Base-by-base conservation (phyloP, 2,113 vertebrate genomes). In the Periophthalmodon schlosseri region DNA sequence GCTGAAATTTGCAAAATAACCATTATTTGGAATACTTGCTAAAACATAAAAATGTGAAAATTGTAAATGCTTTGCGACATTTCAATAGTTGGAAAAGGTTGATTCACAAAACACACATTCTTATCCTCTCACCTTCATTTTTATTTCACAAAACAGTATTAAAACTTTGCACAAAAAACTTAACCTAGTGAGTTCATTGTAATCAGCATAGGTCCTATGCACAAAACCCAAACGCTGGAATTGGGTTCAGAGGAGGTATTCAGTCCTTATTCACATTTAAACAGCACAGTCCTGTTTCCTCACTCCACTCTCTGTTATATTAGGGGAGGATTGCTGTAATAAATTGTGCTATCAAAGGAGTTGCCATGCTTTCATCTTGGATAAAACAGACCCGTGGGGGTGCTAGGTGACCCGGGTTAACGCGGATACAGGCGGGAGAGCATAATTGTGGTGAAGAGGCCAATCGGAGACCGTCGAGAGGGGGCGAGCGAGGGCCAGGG, bases 321-420 rank as follows among this genome's bases (percentile, higher is more conserved):
- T 74, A 69, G 73, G 36, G 60, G 46, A 60, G 46, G 36, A 80
- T 75, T 77, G 18, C 1, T 83, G 79, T 72, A 85, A 77, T 87
- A 85, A 81, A 82, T 76, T 84, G 84, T 50, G 28, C 73, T 82
- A 82, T 87, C 82, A 84, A 78, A 86, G 77, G 76, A 78, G 72
- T 68, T 77, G 75, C 67, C 49, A 69, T 56, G 79, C 79, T 84
- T 87, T 89, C 78, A 86, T 82, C 75, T 73, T 64, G 34, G 16
- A 68, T 71, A 28, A 85, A 82, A 84, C 7, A 56, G 71, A 20
- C 77, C 79, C 73, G 68, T 50, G 69, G 66, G 83, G 69, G 63
- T 75, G 60, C 75, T 39, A 72, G 69, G 69, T 80, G 76, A 85
- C 66, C 65, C 47, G 74, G 70, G 80, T 88, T 87, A 82, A 79